Evolutionary conservation across 1,140 invertebrate species (phyloP).

Genomic region (Drosophila neocordata): DNA sequence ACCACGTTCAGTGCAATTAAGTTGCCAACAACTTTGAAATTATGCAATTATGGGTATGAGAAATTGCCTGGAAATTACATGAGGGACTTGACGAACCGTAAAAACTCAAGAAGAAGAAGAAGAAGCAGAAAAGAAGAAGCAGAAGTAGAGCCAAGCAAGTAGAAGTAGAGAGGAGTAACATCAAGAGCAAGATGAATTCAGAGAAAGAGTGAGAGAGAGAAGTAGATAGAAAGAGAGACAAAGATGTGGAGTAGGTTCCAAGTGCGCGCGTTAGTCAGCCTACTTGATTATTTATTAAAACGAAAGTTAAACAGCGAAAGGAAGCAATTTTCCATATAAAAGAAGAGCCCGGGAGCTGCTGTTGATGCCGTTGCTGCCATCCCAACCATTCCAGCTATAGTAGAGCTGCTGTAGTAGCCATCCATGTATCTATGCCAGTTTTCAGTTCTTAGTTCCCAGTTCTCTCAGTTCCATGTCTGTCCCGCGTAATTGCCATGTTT

Average conservation of each 20-base stretch:
- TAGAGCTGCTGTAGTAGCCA: constrained; percentile 44
- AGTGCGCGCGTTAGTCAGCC: constrained; percentile 50
- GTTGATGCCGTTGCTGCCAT: constrained; percentile 13
- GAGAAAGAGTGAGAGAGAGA: neutral
- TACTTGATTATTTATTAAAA: constrained; percentile 81
- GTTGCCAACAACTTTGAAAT: constrained; percentile 82
- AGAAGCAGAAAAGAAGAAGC: constrained; percentile 14
- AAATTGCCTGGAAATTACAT: constrained; percentile 81
- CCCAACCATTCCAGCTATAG: constrained; percentile 5
- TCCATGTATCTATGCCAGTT: constrained; percentile 54
- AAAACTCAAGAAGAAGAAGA: neutral
- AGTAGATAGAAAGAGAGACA: neutral
- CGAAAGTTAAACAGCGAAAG: constrained; percentile 81
- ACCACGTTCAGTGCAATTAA: constrained; percentile 74
- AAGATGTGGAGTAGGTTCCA: constrained; percentile 28
- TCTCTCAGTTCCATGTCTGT: constrained; percentile 35
- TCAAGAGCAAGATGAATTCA: neutral
- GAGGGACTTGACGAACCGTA: constrained; percentile 76
- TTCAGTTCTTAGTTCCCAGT: constrained; percentile 26
- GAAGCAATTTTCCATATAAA: constrained; percentile 80
- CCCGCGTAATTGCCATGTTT: constrained; percentile 78
- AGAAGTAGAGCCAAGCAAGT: constrained; percentile 9
- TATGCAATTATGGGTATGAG: constrained; percentile 82
- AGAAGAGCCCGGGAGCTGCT: constrained; percentile 19
- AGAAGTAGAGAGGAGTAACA: constrained; percentile 17